Conservation (phyloP, 1,140 invertebrate genomes). For the Ostrea edulis region DNA sequence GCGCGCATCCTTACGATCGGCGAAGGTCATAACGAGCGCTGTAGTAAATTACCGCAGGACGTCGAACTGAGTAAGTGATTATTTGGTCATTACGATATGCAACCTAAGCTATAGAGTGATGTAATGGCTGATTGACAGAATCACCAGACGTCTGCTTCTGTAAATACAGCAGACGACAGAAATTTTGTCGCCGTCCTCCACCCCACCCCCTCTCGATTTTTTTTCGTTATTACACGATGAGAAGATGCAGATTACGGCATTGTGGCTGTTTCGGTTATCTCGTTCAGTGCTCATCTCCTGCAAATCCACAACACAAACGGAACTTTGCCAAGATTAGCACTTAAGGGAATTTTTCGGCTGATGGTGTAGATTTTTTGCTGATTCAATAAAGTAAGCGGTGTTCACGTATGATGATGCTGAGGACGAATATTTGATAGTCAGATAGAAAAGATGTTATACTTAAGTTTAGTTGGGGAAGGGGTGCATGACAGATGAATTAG, state of each 20-base stretch:
- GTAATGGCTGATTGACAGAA: slow-evolving; percentile 3
- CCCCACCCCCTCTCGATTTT: not conserved
- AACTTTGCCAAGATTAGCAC: slow-evolving; percentile 29
- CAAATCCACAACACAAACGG: not conserved
- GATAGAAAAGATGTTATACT: not conserved
- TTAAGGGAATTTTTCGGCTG: slow-evolving; percentile 4
- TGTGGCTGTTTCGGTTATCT: not conserved
- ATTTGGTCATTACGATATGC: not conserved
- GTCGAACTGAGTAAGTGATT: not conserved
- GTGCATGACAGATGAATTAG: not conserved
- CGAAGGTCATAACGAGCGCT: not conserved
- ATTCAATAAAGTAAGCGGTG: slow-evolving; percentile 23
- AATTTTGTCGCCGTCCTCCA: not conserved
- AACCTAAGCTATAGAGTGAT: slow-evolving; percentile 2
- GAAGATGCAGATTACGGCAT: not conserved
- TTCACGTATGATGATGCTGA: not conserved
- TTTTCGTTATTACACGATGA: not conserved
- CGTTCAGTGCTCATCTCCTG: slow-evolving; percentile 14
- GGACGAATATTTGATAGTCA: not conserved
- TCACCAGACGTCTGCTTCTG: slow-evolving; percentile 6
- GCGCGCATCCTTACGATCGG: too few relatives aligned
- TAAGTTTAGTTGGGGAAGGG: not conserved
- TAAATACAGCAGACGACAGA: slow-evolving; percentile 27
- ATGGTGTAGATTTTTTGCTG: slow-evolving; percentile 23
- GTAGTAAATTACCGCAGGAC: not conserved